Conservation (phyloP, 92 coral and sea anemone genomes). For the Parazoanthus atlanticus region DNA sequence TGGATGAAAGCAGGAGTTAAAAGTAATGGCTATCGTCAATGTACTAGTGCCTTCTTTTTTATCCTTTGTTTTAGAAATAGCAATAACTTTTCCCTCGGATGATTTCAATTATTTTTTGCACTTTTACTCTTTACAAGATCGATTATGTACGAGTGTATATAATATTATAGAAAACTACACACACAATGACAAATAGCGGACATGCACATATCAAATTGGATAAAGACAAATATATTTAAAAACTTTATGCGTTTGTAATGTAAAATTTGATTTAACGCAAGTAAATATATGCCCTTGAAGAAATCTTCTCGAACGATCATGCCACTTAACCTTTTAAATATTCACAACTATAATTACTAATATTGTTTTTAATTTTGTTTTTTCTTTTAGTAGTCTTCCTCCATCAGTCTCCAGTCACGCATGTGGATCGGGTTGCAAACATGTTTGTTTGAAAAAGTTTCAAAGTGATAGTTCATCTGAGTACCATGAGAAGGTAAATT, state of each 20-base stretch:
- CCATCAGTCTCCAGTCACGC: background rate
- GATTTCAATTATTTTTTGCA: background rate
- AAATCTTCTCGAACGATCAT: background rate
- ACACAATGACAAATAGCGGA: no score
- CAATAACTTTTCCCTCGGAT: background rate
- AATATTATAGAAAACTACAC: background rate
- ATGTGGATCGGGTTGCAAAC: background rate
- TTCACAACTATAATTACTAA: background rate
- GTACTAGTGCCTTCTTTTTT: no score
- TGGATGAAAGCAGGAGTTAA: background rate
- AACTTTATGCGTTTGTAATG: background rate
- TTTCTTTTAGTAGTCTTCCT: background rate
- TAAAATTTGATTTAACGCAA: background rate
- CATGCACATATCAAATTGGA: background rate
- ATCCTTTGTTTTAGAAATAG: no score
- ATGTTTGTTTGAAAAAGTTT: background rate
- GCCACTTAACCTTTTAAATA: background rate
- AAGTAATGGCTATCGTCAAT: background rate
- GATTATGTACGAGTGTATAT: no score
- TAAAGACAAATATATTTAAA: background rate
- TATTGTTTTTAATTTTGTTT: background rate
- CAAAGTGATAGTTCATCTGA: background rate
- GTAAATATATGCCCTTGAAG: background rate
- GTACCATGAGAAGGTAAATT: background rate
- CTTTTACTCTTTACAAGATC: background rate